phyloP scores from a whole-genome alignment of 2,888 invertebrate genomes.

The Sarcophaga variegata region DNA sequence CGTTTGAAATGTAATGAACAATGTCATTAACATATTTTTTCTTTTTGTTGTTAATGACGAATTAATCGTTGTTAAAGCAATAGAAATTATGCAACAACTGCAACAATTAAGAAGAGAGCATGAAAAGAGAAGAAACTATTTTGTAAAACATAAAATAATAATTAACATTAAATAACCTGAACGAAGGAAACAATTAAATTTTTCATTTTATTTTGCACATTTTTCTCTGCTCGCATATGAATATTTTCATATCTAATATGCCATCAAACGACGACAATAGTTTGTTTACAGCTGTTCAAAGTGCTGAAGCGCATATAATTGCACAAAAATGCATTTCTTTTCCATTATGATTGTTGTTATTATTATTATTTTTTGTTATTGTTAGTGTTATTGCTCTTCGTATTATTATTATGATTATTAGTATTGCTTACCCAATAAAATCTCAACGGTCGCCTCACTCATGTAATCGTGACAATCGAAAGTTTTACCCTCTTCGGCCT shows the following conservation, averaged over 20 bases:
- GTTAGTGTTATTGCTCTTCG: not conserved
- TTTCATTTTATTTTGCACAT: conserved; percentile 3
- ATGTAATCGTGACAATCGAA: conserved; percentile 93
- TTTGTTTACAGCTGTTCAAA: not conserved
- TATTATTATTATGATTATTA: not conserved
- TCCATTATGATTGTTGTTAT: conserved; percentile 14
- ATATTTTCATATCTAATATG: not conserved
- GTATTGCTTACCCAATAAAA: conserved; percentile 86
- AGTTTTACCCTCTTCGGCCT: conserved; percentile 85
- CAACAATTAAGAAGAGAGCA: conserved; percentile 1
- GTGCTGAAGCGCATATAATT: not conserved
- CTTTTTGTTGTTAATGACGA: conserved; percentile 58
- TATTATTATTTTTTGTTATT: conserved; percentile 8
- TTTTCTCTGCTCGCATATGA: not conserved
- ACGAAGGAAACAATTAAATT: conserved; percentile 50
- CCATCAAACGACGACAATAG: not conserved
- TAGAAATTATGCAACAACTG: conserved; percentile 45
- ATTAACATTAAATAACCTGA: not conserved
- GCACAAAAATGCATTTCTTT: conserved; percentile 1
- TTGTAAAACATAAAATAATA: conserved; percentile 15
- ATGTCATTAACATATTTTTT: conserved; percentile 72
- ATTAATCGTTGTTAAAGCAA: conserved; percentile 14
- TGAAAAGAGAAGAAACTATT: not conserved
- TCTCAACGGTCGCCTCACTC: conserved; percentile 93
- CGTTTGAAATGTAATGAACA: conserved; percentile 50